Evolutionary conservation across 1,140 invertebrate genomes (phyloP).

Genomic region (Phthorimaea operculella): DNA sequence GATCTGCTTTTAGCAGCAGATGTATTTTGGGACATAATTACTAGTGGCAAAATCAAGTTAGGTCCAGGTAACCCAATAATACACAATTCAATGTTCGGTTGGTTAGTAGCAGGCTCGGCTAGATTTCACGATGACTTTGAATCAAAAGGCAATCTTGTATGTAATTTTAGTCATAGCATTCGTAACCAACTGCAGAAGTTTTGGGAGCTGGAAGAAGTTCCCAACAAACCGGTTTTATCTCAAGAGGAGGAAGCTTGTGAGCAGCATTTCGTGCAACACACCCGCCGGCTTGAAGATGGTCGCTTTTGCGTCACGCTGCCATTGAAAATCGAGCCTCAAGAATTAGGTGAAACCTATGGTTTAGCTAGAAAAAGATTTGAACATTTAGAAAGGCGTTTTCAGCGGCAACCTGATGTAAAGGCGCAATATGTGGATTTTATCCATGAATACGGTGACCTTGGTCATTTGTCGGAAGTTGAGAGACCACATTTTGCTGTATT

Average conservation of each 20-base stretch:
- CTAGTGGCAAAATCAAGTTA: no score
- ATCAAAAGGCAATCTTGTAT: no score
- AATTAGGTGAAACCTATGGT: background rate
- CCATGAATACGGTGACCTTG: background rate
- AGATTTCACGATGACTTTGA: no score
- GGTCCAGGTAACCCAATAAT: no score
- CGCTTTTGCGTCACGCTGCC: background rate
- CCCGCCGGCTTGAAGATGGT: background rate
- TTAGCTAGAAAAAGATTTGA: background rate
- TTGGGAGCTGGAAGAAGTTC: background rate
- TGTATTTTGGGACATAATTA: no score
- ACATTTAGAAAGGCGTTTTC: background rate
- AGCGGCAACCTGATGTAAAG: background rate
- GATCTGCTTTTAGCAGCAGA: no score
- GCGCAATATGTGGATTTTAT: background rate
- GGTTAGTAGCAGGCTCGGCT: no score
- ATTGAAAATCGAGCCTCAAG: background rate
- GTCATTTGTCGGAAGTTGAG: background rate
- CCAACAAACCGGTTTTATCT: background rate
- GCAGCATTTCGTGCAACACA: background rate
- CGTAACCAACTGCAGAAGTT: background rate
- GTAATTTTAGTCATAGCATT: no score
- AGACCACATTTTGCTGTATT: background rate
- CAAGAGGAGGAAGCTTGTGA: background rate
- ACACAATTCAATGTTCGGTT: no score